Conservation (phyloP, 2,113 vertebrate species). For the Phyllostomus hastatus region DNA sequence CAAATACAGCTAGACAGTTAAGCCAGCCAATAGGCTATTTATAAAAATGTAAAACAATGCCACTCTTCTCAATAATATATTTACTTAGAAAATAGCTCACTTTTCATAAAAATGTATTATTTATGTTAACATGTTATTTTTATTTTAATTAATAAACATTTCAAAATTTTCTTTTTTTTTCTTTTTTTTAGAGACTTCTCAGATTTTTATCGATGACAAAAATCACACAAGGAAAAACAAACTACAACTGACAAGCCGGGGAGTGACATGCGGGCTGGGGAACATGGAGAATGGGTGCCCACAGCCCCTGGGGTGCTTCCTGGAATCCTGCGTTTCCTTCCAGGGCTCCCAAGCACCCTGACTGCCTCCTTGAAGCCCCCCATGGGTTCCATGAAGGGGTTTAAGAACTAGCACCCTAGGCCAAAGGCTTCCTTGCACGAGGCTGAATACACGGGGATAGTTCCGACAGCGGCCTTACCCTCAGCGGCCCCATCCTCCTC, state of each 20-base stretch:
- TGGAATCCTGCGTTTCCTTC: background rate
- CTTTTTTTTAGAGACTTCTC: background rate
- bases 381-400: background rate
- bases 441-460: accelerated
- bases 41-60: background rate
- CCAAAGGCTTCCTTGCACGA: background rate
- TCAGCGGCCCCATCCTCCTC: constrained; percentile 86
- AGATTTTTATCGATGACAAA: constrained; percentile 43
- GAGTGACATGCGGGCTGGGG: background rate
- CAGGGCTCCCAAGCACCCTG: background rate
- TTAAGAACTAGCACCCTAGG: background rate
- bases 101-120: background rate
- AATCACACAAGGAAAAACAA: background rate
- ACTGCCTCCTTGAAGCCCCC: background rate
- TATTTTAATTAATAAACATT: background rate
- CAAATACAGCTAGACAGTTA: background rate
- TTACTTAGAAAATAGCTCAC: background rate
- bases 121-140: background rate
- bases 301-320: background rate
- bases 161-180: background rate
- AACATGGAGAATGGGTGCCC: background rate
- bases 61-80: background rate
- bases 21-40: background rate
- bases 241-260: background rate
- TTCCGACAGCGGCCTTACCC: constrained; percentile 88